Base-by-base conservation (phyloP, 2,888 invertebrate species). In the Amphipoea lucens region DNA sequence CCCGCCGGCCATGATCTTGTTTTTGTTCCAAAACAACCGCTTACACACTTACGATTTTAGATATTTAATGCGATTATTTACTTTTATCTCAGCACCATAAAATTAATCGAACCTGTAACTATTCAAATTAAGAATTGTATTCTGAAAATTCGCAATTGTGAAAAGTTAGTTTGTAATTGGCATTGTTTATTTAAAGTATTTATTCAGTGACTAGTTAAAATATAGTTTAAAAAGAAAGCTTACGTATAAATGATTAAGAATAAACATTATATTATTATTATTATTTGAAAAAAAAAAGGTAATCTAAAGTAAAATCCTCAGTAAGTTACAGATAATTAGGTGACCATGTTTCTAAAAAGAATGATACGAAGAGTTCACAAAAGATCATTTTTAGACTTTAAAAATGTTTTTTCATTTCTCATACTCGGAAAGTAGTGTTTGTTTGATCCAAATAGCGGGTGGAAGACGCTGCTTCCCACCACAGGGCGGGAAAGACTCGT, bases 21-120 rank as follows among this genome's bases (percentile, higher is more conserved):
- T 95, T 96, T 94, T 96, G 96, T 96, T 92, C 90, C 78, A 84
- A 89, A 86, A 90, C 87, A 91, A 91, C 92, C 51, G 88, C 23
- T 80, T 77, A 82, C 91, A 93, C 86, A 92, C 93, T 82, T 51
- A 76, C 92, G 92, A 92, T 87, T 91, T 85, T 82, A 71, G 54
- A 40, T 67, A 54, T 63, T 51, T 70, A 45, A 7, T 76, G 48
- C 77, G 65, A 79, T 66, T 85, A 23, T 63, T 54, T 78, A 17
- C 0, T 62, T 66, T 40, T 40, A 23, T 77, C 9, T 23, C 4
- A 36, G 5, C 23, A 23, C 29, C 14, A 51, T 63, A 63, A 40
- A 48, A 48, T 48, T 4, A 40, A 2, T 0, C 17, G 9, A 14
- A n/a, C 3, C 3, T 17, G 45, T 29, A 48, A 9, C 0, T 51